A percentile compares a stretch with the other conserved stretches of the same genome.
Conservation (phyloP, 1,140 invertebrate species). For the Megathymus violae region DNA sequence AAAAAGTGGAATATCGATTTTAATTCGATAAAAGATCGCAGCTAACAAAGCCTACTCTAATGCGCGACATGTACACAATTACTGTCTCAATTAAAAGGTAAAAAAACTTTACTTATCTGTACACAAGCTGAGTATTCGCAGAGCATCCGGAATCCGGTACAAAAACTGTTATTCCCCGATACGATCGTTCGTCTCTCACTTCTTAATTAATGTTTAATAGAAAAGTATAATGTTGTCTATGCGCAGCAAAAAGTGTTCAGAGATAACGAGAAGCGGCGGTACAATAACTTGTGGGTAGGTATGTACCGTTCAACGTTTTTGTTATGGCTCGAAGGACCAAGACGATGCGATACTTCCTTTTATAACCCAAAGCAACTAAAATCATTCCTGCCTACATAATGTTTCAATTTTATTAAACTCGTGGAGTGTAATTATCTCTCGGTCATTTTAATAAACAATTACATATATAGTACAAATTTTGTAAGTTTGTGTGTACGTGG, state of each 20-base stretch:
- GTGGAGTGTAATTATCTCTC: too few relatives aligned
- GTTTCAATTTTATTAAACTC: too few relatives aligned
- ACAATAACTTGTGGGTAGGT: neutral
- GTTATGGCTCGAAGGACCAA: too few relatives aligned
- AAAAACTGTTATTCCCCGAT: neutral
- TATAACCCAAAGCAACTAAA: too few relatives aligned
- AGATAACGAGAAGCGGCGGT: neutral
- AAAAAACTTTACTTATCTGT: conserved; percentile 1
- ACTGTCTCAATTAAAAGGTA: neutral
- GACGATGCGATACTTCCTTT: too few relatives aligned
- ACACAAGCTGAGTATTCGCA: conserved; percentile 8
- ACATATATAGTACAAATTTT: too few relatives aligned
- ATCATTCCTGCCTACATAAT: too few relatives aligned
- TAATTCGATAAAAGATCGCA: neutral
- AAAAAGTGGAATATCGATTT: too few relatives aligned
- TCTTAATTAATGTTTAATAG: neutral
- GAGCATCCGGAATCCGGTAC: neutral
- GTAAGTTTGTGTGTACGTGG: too few relatives aligned
- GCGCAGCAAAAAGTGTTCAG: neutral
- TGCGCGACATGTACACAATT: neutral
- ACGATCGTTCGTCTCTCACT: neutral
- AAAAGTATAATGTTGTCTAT: neutral
- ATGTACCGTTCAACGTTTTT: neutral
- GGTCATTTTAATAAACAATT: too few relatives aligned
- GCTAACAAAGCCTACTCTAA: neutral